phyloP scores from a whole-genome alignment of 2,888 invertebrate species.

The Strigamia crassipes region DNA sequence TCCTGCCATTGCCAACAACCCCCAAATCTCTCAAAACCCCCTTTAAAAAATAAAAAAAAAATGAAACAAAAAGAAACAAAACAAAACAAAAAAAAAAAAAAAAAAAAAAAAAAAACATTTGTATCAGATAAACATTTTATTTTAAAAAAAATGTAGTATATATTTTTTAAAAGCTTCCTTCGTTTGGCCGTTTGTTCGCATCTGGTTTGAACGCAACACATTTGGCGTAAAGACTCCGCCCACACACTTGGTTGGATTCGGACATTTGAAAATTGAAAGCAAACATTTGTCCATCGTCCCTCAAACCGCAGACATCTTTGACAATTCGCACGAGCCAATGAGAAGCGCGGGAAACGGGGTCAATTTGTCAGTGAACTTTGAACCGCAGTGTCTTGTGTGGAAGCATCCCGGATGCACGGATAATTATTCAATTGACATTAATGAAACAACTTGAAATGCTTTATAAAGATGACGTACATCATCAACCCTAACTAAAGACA shows the following conservation, averaged over 20 bases:
- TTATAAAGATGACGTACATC: slow-evolving; percentile 12
- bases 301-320: neutral
- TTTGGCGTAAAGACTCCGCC: neutral
- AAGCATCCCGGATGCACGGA: slow-evolving; percentile 45
- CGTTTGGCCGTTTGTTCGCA: neutral
- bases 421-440: slow-evolving; percentile 45
- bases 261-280: neutral
- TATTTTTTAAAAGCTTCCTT: no score
- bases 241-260: neutral
- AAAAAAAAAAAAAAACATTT: no score
- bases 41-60: no score
- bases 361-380: slow-evolving; percentile 36
- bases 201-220: neutral
- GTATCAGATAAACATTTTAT: no score
- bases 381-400: slow-evolving; percentile 26
- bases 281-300: slow-evolving; percentile 6
- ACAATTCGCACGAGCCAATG: neutral
- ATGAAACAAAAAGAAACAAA: no score
- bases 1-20: neutral
- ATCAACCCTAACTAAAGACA: no score
- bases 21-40: neutral
- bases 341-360: slow-evolving; percentile 25
- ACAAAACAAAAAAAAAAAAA: no score
- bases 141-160: no score
- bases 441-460: neutral